phyloP scores from a whole-genome alignment of 2,113 vertebrate genomes.

The Ailuropoda melanoleuca region DNA sequence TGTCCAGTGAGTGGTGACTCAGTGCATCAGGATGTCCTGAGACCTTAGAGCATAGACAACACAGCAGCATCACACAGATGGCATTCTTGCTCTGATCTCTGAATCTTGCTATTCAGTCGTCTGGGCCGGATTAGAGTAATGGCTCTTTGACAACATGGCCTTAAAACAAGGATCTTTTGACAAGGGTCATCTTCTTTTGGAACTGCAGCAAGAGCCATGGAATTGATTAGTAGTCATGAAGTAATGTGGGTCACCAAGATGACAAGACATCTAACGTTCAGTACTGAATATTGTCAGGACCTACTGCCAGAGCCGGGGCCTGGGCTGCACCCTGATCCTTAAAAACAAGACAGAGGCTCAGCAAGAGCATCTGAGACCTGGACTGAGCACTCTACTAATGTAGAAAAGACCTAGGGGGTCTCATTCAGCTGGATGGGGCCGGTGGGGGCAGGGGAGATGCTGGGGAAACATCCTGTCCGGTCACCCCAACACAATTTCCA shows the following conservation, averaged over 20 bases:
- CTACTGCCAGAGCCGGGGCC: no score
- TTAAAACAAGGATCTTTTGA: conserved; percentile 4
- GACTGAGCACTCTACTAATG: no score
- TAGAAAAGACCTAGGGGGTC: not conserved
- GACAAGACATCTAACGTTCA: not conserved
- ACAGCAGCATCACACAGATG: fast-evolving
- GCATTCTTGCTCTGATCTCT: not conserved
- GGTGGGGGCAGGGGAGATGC: no score
- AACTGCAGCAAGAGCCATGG: not conserved
- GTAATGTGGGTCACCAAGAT: not conserved
- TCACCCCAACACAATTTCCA: not conserved
- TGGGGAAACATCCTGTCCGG: not conserved
- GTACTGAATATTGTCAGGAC: not conserved
- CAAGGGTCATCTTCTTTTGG: not conserved
- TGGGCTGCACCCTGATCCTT: not conserved
- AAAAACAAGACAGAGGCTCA: not conserved
- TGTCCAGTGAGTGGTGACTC: not conserved
- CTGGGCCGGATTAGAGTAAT: not conserved
- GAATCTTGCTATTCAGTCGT: not conserved
- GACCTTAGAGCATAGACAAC: not conserved
- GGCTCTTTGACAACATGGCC: not conserved
- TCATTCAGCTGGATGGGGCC: not conserved
- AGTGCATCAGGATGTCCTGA: not conserved
- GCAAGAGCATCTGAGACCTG: not conserved
- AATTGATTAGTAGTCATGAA: not conserved